Evolutionary conservation across 2,113 vertebrate species (phyloP).

Genomic region (Speoplatyrhinus poulsoni): DNA sequence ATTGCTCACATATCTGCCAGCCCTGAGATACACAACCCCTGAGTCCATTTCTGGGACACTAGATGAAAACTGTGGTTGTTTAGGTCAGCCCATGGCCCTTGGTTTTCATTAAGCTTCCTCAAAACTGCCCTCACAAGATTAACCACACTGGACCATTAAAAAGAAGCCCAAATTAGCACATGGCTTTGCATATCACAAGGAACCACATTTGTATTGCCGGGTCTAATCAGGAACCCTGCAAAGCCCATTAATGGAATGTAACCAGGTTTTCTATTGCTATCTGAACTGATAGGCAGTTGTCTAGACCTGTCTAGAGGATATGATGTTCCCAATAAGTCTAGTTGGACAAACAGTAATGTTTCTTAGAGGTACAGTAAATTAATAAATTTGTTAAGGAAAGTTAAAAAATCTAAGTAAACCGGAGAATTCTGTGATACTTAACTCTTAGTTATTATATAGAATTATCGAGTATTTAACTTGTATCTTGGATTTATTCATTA

Average conservation of each 20-base stretch:
- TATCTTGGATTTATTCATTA: neutral
- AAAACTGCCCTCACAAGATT: conserved; percentile 23
- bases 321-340: too few relatives aligned
- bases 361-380: too few relatives aligned
- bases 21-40: neutral
- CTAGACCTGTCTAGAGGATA: too few relatives aligned
- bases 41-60: conserved; percentile 21
- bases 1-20: conserved; percentile 23
- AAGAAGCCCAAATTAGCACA: conserved; percentile 30
- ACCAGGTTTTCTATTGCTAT: too few relatives aligned
- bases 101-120: conserved; percentile 42
- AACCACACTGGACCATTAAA: conserved; percentile 25
- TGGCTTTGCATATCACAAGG: conserved; percentile 22
- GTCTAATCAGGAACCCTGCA: neutral
- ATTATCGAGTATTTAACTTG: neutral
- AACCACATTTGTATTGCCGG: neutral
- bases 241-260: too few relatives aligned
- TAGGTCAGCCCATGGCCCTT: conserved; percentile 39
- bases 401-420: too few relatives aligned
- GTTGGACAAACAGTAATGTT: too few relatives aligned
- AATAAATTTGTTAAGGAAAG: too few relatives aligned
- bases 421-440: neutral
- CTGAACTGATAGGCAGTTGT: too few relatives aligned
- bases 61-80: conserved; percentile 41
- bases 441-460: neutral